phyloP scores from a whole-genome alignment of 2,888 invertebrate species.

The Aricia artaxerxes region DNA sequence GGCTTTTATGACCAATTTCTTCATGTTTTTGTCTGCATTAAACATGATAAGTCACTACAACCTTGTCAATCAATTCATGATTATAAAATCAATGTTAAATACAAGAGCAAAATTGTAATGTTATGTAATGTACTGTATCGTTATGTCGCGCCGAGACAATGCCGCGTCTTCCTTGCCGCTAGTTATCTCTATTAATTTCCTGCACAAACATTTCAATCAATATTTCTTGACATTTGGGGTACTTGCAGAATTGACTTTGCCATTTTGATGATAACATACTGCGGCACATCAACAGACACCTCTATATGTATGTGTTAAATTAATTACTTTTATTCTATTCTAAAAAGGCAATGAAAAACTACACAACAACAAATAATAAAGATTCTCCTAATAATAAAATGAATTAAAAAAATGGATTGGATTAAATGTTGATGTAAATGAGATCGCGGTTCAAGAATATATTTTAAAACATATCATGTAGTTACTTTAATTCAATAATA shows the following conservation, averaged over 20 bases:
- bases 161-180: slow-evolving; percentile 32
- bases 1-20: too few species aligned
- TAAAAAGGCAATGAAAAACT: too few species aligned
- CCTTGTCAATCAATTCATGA: too few species aligned
- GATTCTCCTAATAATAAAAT: background rate
- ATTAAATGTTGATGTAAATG: background rate
- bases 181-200: slow-evolving; percentile 68
- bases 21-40: too few species aligned
- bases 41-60: too few species aligned
- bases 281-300: background rate
- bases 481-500: background rate
- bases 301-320: too few species aligned
- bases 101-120: background rate
- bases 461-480: too few species aligned
- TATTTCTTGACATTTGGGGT: slow-evolving; percentile 41
- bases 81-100: background rate
- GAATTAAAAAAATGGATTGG: background rate
- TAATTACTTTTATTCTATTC: too few species aligned
- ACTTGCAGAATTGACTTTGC: slow-evolving; percentile 2
- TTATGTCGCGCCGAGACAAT: background rate
- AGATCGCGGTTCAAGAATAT: too few species aligned
- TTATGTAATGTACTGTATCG: background rate
- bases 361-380: too few species aligned
- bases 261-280: slow-evolving; percentile 33
- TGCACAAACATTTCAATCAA: slow-evolving; percentile 55